Evolutionary conservation across 2,888 invertebrate genomes (phyloP), one percentile per base, ranked within the genome.

Genomic region (Blastobasis adustella): DNA sequence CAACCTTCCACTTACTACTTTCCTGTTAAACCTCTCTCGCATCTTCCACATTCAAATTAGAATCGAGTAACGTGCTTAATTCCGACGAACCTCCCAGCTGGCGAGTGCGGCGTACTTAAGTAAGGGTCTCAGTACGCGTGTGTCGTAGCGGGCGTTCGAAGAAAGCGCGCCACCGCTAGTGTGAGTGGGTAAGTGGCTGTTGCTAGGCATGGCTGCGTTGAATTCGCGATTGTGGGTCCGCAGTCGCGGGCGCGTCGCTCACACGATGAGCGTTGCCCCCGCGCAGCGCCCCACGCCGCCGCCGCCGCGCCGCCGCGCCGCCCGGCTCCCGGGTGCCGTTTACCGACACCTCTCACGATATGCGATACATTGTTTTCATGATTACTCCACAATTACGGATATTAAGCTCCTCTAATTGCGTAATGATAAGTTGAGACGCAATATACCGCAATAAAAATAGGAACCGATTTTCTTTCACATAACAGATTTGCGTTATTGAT

Each of bases 231-330:
- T 82, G 85, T 82, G 79, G 73, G 71, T 63, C 65, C 46, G 47
- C 44, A 44, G 50, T 60, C 70, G 71, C 74, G 79, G 77, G 70
- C 79, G 76, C 78, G 73, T 66, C 80, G 83, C 83, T 86, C 86
- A 85, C 86, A 86, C 86, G 86, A 79, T 84, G 85, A 84, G 71
- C 86, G 75, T 86, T 86, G 86, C 85, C 86, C 85, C 77, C 82
- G 73, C 66, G 65, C 63, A 46, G 47, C 50, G 43, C 40, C 51
- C 37, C 47, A 40, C 44, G 46, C 50, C 9, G 39, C 47, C 37
- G 23, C 37, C 37, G 44, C 54, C 37, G 48, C 60, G 67, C 63
- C 63, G 51, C 56, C 46, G 49, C 47, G 51, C 40, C 40, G 6
- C 40, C 38, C 7, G 43, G 43, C 52, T 58, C 57, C 65, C 59